Conservation (phyloP, 2,113 vertebrate species). For the Herpetotheres cachinnans region DNA sequence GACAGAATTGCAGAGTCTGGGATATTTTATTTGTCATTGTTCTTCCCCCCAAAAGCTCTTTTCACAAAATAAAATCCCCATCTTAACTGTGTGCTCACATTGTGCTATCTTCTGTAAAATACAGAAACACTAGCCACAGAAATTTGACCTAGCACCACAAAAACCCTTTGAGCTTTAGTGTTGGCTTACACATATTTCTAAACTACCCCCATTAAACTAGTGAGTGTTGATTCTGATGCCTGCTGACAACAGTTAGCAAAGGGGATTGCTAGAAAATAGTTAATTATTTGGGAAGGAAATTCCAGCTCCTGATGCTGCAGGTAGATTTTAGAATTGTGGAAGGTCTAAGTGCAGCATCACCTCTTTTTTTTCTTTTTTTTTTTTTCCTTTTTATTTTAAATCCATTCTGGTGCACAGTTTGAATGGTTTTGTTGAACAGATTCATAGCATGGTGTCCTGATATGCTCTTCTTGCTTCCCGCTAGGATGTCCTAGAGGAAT, state of each 20-base stretch:
- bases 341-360: background rate
- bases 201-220: background rate
- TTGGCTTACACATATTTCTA: background rate
- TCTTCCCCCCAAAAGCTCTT: background rate
- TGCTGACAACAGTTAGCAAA: background rate
- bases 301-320: background rate
- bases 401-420: background rate
- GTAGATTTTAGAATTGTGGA: background rate
- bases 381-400: background rate
- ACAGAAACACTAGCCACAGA: background rate
- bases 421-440: background rate
- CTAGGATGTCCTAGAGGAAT: conserved; percentile 91
- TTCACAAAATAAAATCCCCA: background rate
- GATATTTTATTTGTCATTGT: background rate
- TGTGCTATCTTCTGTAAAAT: background rate
- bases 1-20: background rate
- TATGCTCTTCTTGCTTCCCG: background rate
- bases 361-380: background rate
- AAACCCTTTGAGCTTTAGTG: background rate
- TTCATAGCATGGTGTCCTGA: background rate
- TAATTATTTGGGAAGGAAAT: background rate
- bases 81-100: background rate
- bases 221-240: background rate
- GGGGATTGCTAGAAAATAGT: background rate
- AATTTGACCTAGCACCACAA: background rate